Percentiles rank a stretch among this genome's conserved stretches.
Evolutionary conservation across 2,888 invertebrate genomes (phyloP).

Genomic region (Drosophila putrida): DNA sequence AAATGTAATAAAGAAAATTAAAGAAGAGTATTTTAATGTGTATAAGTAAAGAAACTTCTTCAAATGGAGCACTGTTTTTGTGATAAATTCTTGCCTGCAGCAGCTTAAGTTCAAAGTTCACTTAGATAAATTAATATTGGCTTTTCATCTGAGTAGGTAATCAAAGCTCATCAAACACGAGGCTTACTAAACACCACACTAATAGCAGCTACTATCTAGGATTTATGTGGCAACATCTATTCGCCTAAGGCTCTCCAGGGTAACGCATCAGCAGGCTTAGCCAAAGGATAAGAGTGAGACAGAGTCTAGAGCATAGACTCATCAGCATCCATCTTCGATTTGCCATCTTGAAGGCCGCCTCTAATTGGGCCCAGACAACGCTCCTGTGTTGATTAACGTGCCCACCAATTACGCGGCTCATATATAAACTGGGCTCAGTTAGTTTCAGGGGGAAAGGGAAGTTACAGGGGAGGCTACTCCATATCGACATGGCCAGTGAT

Average conservation of each 20-base stretch:
- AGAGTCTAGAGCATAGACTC: conserved; percentile 34
- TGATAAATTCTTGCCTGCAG: background rate
- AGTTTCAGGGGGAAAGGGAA: background rate
- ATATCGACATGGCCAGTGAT: conserved; percentile 74
- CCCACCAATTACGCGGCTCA: conserved; percentile 78
- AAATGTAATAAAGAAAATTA: background rate
- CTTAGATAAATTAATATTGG: conserved; percentile 52
- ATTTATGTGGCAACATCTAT: conserved; percentile 54
- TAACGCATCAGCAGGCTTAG: conserved; percentile 40
- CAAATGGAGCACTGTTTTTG: background rate
- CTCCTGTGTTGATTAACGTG: conserved; percentile 76
- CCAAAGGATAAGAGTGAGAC: conserved; percentile 2
- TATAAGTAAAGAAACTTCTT: too few relatives aligned
- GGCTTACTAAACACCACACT: conserved; percentile 64
- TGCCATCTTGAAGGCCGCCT: conserved; percentile 58
- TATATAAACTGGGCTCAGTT: conserved; percentile 58
- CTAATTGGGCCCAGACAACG: conserved; percentile 59
- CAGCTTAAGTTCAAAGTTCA: conserved; percentile 27
- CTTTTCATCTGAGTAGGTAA: conserved; percentile 50
- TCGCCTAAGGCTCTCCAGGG: conserved; percentile 8
- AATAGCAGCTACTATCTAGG: conserved; percentile 60
- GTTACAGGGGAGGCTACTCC: conserved; percentile 22
- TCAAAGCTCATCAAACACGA: conserved; percentile 68
- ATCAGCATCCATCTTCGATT: conserved; percentile 73
- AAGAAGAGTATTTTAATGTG: background rate